Base-by-base conservation (phyloP, 2,888 invertebrate species). In the Polylopha cassiicola region DNA sequence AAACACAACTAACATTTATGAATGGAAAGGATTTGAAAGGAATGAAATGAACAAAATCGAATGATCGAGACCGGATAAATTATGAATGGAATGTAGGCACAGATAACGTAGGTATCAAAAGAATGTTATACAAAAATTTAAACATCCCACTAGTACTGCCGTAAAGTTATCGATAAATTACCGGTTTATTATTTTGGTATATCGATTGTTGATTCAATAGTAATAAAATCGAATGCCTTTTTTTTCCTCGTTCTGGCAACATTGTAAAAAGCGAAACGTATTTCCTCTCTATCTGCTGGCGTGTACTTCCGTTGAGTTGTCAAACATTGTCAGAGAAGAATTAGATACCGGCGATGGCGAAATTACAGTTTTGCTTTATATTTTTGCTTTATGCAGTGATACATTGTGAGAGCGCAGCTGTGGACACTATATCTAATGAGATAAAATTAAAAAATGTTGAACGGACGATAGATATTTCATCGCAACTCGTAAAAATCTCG, bases 401-500 rank as follows among this genome's bases (percentile, higher is more conserved):
- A 48, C 62, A 65, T 48, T 70, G 75, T 61, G 58, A 67, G 48
- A 58, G 73, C 50, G 69, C 61, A 8, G 75, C 65, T 53, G 70
- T 82, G 13, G 86, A 86, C 50, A 67, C 61, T 1, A 66, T 89
- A 52, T 88, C 89, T 49, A 81, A 86, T 47, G 89, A 90, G 50
- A 61, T 93, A 47, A 84, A 88, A 44, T 87, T 93, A 46, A 91
- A 90, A 73, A 94, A 94, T 87, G 93, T 94, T 10, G 96, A 97
- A 47, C 88, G 96, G 65, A 90, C 90, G 31, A 89, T 98, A 54
- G 97, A 98, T 78, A 82, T 97, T 49, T 89, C 94, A 3, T 92
- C 95, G 4, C 98, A 98, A 76, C 87, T 98, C 43, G 95, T 95
- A 2, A 97, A 95, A 86, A 90, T 95, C 36, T 87, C 89, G 7